These are phyloP conservation scores for Pantala flavescens DNA, from an alignment of 1,140 invertebrate genomes.

Conservation along the genomic window DNA sequence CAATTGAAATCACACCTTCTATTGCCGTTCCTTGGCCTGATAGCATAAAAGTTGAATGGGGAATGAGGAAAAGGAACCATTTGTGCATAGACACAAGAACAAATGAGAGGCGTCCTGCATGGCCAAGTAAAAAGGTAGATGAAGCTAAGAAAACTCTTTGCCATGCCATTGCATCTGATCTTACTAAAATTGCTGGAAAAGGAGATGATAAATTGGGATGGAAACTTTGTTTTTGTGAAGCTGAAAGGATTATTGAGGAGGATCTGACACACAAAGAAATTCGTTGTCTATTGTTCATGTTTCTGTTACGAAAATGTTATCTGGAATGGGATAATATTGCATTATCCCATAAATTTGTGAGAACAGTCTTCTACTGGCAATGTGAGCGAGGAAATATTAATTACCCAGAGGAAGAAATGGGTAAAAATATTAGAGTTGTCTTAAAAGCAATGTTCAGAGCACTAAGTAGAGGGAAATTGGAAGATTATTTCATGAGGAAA, in stretches of 20 bases:
- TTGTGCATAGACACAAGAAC: background rate
- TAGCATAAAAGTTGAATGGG: background rate
- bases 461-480: constrained; percentile 44
- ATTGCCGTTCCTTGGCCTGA: background rate
- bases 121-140: background rate
- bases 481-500: constrained; percentile 59
- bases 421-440: constrained; percentile 50
- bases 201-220: constrained; percentile 53
- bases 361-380: constrained; percentile 65
- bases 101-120: background rate
- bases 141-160: background rate
- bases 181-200: constrained; percentile 29
- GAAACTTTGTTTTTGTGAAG: constrained; percentile 59
- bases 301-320: constrained; percentile 54
- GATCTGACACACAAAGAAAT: constrained; percentile 56
- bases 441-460: constrained; percentile 39
- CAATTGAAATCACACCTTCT: background rate
- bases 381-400: constrained; percentile 53
- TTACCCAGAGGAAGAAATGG: constrained; percentile 58
- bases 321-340: constrained; percentile 48
- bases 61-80: background rate
- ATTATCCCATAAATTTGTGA: constrained; percentile 52
- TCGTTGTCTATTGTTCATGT: constrained; percentile 51
- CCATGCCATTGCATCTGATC: background rate
- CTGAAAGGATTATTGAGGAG: constrained; percentile 58